These are phyloP conservation scores for Argyresthia albistria DNA, from an alignment of 2,888 invertebrate species.

Conservation along the genomic window DNA sequence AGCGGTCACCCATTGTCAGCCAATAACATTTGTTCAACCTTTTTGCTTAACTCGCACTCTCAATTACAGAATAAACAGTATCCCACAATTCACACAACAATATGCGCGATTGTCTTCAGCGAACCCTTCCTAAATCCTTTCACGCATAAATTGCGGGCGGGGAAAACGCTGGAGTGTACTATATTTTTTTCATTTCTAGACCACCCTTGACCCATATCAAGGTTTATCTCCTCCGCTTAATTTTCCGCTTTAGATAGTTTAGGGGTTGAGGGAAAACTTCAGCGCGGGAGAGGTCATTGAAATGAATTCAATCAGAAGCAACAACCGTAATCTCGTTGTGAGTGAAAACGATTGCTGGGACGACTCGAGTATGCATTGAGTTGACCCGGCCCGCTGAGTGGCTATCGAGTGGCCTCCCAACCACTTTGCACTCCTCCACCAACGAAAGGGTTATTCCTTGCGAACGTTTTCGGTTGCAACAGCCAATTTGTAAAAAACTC, in stretches of 20 bases:
- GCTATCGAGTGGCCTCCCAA: constrained; percentile 35
- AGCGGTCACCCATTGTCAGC: no score
- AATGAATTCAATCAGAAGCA: constrained; percentile 62
- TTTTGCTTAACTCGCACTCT: no score
- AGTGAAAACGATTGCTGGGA: constrained; percentile 47
- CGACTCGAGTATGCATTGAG: constrained; percentile 44
- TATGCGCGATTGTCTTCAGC: neutral
- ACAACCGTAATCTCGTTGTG: constrained; percentile 56
- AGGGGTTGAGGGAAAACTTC: constrained; percentile 23
- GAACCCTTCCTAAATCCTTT: constrained; percentile 1
- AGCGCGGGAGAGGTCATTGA: constrained; percentile 18
- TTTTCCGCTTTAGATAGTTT: constrained; percentile 38
- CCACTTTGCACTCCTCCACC: constrained; percentile 25
- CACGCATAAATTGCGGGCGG: neutral
- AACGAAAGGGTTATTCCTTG: constrained; percentile 27
- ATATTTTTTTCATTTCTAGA: constrained; percentile 7
- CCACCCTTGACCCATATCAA: constrained; percentile 44
- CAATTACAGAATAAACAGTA: no score
- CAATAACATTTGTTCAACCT: no score
- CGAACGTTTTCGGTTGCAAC: constrained; percentile 1
- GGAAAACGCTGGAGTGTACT: neutral
- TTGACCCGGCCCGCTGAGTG: constrained; percentile 30
- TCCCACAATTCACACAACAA: neutral
- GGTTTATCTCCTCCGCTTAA: constrained; percentile 52
- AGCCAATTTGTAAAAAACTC: neutral